Base-by-base conservation (phyloP, 2,888 invertebrate species). In the Halictus ligatus region DNA sequence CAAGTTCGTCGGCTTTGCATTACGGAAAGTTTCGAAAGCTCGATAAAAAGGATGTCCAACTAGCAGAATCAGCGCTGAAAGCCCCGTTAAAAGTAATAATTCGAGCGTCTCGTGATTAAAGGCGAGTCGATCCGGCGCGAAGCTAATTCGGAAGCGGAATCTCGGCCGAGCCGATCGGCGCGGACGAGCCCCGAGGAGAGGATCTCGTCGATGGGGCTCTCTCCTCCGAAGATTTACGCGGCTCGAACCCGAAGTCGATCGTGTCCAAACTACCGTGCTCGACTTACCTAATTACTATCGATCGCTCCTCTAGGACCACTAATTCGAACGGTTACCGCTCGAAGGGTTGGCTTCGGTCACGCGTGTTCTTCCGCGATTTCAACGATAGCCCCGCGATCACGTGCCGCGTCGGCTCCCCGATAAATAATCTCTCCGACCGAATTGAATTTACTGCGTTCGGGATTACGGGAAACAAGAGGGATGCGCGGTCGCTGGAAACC, bases 241-340 rank as follows among this genome's bases (percentile, higher is more conserved):
- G 29, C 46, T 69, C 67, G 18, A 69, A 48, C 58, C 69, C 43
- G 25, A 75, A 75, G 40, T 77, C 79, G 87, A 87, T 85, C 74
- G 80, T 12, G 75, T n/a, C 46, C 60, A 40, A 75, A 50, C 81
- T 46, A 69, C 43, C 72, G 73, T 48, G 60, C 75, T 78, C 78
- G 87, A 75, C 76, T 79, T 78, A 35, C 71, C 78, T 80, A 87
- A 87, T 87, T 87, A 81, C 76, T 64, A 86, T 87, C 87, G 87
- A 87, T 77, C 77, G 67, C 71, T 75, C 67, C 75, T 80, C 74
- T 75, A 73, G 81, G 54, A 46, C 75, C 60, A 50, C 81, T 83
- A 87, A 87, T 84, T 83, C 75, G 81, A 87, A 73, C 77, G 40
- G 58, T 48, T 58, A 25, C 48, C 15, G 46, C 35, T 35, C 43